These are phyloP conservation scores for Leucoraja ocellata DNA, from an alignment of 2,797 vertebrate species.

Conservation along the genomic window DNA sequence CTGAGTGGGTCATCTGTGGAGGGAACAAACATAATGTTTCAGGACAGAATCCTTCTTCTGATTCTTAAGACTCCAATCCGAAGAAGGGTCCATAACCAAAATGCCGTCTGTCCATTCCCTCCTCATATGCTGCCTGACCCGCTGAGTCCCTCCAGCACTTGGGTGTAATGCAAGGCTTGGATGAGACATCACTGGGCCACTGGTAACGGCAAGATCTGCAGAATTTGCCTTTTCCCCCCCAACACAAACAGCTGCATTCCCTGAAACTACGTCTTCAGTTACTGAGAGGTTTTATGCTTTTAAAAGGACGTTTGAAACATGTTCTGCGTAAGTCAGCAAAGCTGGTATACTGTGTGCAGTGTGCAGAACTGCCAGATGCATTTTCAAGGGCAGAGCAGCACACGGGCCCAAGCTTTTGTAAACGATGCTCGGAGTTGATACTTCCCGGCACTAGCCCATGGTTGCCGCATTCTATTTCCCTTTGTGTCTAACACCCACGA, in stretches of 20 bases:
- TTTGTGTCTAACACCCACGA: slow-evolving; percentile 11
- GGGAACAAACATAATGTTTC: no score
- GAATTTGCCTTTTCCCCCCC: neutral
- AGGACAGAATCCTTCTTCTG: no score
- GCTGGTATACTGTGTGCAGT: neutral
- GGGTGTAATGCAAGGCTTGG: neutral
- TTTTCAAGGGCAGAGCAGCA: neutral
- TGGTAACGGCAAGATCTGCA: neutral
- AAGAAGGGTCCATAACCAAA: no score
- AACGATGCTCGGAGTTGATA: neutral
- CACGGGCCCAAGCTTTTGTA: neutral
- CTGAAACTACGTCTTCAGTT: neutral
- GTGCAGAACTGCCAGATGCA: neutral
- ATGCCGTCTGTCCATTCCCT: no score
- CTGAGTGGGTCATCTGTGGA: no score
- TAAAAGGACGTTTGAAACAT: neutral
- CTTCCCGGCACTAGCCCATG: slow-evolving; percentile 1
- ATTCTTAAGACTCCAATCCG: no score
- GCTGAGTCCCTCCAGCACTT: no score
- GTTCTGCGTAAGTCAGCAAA: neutral
- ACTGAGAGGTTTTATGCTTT: neutral
- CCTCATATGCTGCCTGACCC: no score
- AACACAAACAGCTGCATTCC: neutral
- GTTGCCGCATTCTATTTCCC: neutral
- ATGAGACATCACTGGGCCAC: neutral